phyloP scores from a whole-genome alignment of 2,113 vertebrate species.

The Salvelinus fontinalis region DNA sequence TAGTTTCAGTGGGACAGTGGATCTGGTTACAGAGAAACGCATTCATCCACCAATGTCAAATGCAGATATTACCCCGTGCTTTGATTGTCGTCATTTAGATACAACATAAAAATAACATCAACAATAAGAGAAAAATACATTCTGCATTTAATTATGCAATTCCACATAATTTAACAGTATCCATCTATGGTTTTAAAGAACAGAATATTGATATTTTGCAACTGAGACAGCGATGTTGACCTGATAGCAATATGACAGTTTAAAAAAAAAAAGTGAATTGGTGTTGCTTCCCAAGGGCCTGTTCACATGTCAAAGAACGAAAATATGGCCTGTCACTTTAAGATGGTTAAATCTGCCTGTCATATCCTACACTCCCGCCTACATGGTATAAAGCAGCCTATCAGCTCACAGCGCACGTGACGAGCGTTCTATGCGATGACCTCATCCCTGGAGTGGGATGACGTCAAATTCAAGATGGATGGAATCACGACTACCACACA shows the following conservation, averaged over 20 bases:
- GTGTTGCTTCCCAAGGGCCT: neutral
- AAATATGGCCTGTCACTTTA: constrained; percentile 62
- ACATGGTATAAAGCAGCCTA: constrained; percentile 68
- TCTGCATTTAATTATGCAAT: neutral
- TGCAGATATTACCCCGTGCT: too few relatives aligned
- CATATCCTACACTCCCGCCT: constrained; percentile 38
- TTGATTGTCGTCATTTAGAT: too few relatives aligned
- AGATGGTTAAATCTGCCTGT: constrained; percentile 45
- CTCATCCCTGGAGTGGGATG: constrained; percentile 98
- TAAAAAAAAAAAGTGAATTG: too few relatives aligned
- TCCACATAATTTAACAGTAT: neutral
- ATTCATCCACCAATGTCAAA: too few relatives aligned
- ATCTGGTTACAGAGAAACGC: constrained; percentile 12
- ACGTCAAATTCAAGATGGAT: constrained; percentile 99
- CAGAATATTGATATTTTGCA: neutral
- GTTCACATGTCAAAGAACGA: neutral
- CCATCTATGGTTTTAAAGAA: neutral
- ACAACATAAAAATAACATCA: neutral
- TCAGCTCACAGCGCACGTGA: constrained; percentile 84
- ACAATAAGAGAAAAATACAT: neutral
- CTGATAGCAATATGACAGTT: too few relatives aligned
- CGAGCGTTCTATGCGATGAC: constrained; percentile 92
- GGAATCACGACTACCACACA: constrained; percentile 93
- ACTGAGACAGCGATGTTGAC: neutral
- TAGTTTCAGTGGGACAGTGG: constrained; percentile 55